A percentile compares a stretch with the other conserved stretches of the same genome.
phyloP scores from a whole-genome alignment of 1,140 invertebrate genomes.

The Heliconius nattereri region DNA sequence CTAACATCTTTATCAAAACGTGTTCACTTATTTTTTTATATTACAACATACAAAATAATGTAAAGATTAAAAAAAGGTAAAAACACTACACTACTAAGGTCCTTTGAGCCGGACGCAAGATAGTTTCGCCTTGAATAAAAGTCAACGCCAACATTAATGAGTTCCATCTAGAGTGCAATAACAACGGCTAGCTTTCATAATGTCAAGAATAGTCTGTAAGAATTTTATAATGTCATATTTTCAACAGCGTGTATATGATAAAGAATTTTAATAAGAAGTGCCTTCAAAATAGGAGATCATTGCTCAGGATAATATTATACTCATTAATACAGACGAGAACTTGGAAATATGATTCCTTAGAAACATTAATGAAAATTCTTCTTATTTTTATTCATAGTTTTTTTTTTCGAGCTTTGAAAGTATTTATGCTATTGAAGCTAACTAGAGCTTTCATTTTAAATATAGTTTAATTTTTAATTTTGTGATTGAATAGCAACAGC shows the following conservation, averaged over 20 bases:
- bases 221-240: constrained; percentile 6
- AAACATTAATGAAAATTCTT: background rate
- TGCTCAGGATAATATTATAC: constrained; percentile 3
- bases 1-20: background rate
- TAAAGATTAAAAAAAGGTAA: background rate
- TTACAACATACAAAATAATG: background rate
- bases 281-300: background rate
- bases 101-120: constrained; percentile 18
- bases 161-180: constrained; percentile 1
- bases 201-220: constrained; percentile 3
- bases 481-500: background rate
- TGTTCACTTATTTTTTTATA: no score
- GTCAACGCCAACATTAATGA: constrained; percentile 16
- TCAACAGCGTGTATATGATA: background rate
- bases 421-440: background rate
- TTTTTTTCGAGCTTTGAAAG: background rate
- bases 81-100: background rate
- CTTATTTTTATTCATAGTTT: background rate
- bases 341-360: background rate
- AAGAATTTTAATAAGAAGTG: constrained; percentile 8
- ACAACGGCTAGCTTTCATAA: background rate
- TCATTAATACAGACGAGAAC: constrained; percentile 2
- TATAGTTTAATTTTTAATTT: background rate
- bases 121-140: constrained; percentile 15
- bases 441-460: constrained; percentile 1